Percentiles rank a stretch among this genome's conserved stretches.
Evolutionary conservation across 2,888 invertebrate genomes (phyloP).

Genomic region (Andrena bucephala): DNA sequence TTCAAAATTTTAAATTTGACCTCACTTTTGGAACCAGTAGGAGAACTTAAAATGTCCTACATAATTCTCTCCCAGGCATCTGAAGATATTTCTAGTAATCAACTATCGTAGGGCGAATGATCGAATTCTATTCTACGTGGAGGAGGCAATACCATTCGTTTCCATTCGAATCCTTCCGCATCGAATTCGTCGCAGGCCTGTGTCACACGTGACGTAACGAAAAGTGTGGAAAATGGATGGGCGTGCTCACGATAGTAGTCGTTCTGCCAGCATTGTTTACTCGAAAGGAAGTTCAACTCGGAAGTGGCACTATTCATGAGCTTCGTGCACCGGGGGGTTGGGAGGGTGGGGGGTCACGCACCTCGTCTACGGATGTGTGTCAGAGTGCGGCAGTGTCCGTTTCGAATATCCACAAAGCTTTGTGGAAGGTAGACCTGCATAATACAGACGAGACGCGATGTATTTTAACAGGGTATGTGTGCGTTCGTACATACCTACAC

Average conservation of each 20-base stretch:
- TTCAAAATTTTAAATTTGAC: too few relatives aligned
- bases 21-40: too few relatives aligned
- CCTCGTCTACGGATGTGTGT: constrained; percentile 23
- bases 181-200: constrained; percentile 41
- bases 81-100: neutral
- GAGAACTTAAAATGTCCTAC: too few relatives aligned
- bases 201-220: constrained; percentile 66
- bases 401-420: constrained; percentile 21
- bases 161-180: constrained; percentile 52
- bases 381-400: constrained; percentile 4
- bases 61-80: neutral
- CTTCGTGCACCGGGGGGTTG: constrained; percentile 13
- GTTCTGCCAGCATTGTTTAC: constrained; percentile 67
- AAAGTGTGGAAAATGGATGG: constrained; percentile 71
- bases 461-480: constrained; percentile 19
- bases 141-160: constrained; percentile 22
- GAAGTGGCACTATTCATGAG: constrained; percentile 78
- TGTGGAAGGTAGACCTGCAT: neutral
- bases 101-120: neutral
- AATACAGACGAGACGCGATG: constrained; percentile 6
- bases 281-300: constrained; percentile 83
- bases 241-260: constrained; percentile 66
- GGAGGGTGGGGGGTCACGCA: constrained; percentile 10
- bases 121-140: neutral
- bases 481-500: neutral